A percentile compares a stretch with the other conserved stretches of the same genome.
phyloP scores from a whole-genome alignment of 2,888 invertebrate species.

The Zygothrica quintamaculata region DNA sequence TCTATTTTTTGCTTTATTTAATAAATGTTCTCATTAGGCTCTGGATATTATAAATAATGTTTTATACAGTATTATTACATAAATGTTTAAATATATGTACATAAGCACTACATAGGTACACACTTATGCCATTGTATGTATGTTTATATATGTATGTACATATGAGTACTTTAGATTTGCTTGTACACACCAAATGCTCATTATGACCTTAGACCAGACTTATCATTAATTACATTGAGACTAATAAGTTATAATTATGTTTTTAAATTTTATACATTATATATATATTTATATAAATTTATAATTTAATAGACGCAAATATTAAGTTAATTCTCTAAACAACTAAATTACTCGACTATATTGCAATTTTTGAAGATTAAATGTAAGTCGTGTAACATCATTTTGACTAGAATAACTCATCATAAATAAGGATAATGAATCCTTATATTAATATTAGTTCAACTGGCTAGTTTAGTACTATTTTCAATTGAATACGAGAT shows the following conservation, averaged over 20 bases:
- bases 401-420: slow-evolving; percentile 67
- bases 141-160: slow-evolving; percentile 27
- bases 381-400: slow-evolving; percentile 33
- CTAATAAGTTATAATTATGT: slow-evolving; percentile 39
- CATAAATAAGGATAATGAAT: background rate
- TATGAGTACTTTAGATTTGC: slow-evolving; percentile 39
- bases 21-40: slow-evolving; percentile 36
- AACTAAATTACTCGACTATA: slow-evolving; percentile 65
- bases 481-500: no score
- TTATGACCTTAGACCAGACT: slow-evolving; percentile 43
- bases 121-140: slow-evolving; percentile 12
- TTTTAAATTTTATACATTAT: slow-evolving; percentile 26
- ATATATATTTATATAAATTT: slow-evolving; percentile 26
- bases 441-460: background rate
- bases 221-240: slow-evolving; percentile 59
- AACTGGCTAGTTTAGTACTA: background rate
- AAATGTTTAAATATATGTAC: slow-evolving; percentile 25
- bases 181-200: slow-evolving; percentile 79
- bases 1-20: slow-evolving; percentile 53
- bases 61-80: slow-evolving; percentile 37
- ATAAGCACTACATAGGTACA: slow-evolving; percentile 18
- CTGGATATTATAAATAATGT: slow-evolving; percentile 37
- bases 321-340: slow-evolving; percentile 40
- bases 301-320: slow-evolving; percentile 43
- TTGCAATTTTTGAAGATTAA: slow-evolving; percentile 53